Base-by-base conservation (phyloP, 2,888 invertebrate genomes). In the Amorpha juglandis region DNA sequence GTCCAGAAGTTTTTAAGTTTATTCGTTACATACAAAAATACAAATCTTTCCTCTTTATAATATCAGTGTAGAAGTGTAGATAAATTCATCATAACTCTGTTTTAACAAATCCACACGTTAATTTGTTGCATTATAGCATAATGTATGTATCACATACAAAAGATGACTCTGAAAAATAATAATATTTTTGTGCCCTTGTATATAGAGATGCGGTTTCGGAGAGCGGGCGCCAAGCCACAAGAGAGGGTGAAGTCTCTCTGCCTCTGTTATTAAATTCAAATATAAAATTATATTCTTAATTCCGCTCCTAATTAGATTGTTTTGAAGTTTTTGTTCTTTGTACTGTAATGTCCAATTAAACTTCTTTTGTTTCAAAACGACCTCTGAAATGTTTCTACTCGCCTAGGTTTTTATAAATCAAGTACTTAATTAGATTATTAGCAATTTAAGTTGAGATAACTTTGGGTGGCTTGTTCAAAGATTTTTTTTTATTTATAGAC, bases 251-350 rank as follows among this genome's bases (percentile, higher is more conserved):
- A 58, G 19, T 6, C 52, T 19, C 58, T 19, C 27, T 27, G 2
- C 4, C 27, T 12, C 55, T 55, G n/a, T 16, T 55, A 58, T 58
- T 58, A 42, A 58, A 58, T 19, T 19, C 58, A 58, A 58, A 58
- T 58, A 48, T 50, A 50, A 50, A 58, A 58, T 38, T 42, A 58
- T 58, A 58, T 42, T 42, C 42, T 19, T 16, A 42, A 58, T 38
- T 35, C 38, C 55, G 50, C 12, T 12, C 42, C 38, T 58, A 58
- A 58, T 58, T 58, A 38, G 58, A 21, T 58, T 58, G 38, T 42
- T 58, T 58, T 38, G 38, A 12, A 58, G 42, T 16, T 58, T 42
- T 55, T 35, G 19, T 11, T 6, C 19, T 58, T 38, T 58, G 38
- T 38, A 42, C 42, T 19, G 58, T 55, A 7, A 55, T 55, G 35